Evolutionary conservation across 2,113 vertebrate genomes (phyloP).

Genomic region (Girardinichthys multiradiatus): DNA sequence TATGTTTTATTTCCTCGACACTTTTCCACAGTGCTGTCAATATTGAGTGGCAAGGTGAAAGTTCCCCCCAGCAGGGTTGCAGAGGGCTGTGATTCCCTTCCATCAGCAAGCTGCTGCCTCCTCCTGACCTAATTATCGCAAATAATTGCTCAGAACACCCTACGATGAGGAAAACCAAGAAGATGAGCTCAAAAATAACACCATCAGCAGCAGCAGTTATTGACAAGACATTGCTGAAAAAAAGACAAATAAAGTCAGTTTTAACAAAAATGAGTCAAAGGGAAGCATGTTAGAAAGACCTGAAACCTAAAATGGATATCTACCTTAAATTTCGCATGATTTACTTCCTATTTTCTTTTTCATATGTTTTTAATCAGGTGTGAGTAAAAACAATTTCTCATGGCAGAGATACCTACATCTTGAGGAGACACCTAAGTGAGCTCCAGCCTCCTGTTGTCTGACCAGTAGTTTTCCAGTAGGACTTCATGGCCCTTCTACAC

Average conservation of each 20-base stretch:
- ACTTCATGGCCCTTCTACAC: too few species aligned
- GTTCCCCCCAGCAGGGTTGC: conserved; percentile 34
- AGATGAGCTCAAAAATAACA: conserved; percentile 30
- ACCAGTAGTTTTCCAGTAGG: too few species aligned
- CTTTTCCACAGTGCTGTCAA: conserved; percentile 13
- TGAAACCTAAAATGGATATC: too few species aligned
- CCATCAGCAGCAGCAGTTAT: conserved; percentile 44
- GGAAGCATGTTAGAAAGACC: neutral
- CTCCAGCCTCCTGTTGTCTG: too few species aligned
- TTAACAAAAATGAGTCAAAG: neutral
- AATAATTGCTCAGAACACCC: conserved; percentile 56
- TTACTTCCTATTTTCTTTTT: too few species aligned
- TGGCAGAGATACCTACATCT: too few species aligned
- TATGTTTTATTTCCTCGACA: conserved; percentile 1
- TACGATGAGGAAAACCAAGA: conserved; percentile 12
- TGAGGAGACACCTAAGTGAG: too few species aligned
- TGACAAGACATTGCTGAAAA: neutral
- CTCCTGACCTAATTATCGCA: conserved; percentile 61
- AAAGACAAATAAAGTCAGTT: neutral
- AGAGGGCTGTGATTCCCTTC: conserved; percentile 36
- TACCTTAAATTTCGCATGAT: too few species aligned
- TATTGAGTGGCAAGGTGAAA: conserved; percentile 36
- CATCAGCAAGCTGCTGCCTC: conserved; percentile 38
- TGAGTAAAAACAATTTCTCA: too few species aligned
- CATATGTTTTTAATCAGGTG: too few species aligned